Conservation (phyloP, 2,888 invertebrate genomes). For the Lydus trimaculatus region DNA sequence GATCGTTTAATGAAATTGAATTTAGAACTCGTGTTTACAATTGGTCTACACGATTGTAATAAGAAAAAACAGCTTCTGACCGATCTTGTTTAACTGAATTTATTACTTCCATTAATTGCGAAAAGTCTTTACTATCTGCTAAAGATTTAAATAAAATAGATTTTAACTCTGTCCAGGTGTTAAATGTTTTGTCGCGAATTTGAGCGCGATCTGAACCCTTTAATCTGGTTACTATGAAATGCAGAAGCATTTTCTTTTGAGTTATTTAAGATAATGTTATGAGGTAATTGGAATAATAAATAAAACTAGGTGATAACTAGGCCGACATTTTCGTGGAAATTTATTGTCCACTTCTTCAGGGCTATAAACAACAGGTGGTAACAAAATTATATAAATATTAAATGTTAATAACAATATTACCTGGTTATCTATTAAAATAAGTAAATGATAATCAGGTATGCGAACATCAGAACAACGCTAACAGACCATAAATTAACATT, state of each 20-base stretch:
- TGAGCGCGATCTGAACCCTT: background rate
- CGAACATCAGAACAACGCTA: too few species aligned
- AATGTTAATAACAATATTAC: too few species aligned
- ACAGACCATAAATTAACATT: too few species aligned
- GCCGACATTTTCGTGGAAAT: too few species aligned
- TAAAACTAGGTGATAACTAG: too few species aligned
- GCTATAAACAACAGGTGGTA: too few species aligned
- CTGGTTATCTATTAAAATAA: too few species aligned
- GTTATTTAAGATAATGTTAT: too few species aligned
- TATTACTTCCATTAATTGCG: slow-evolving; percentile 24
- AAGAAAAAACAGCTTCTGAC: slow-evolving; percentile 6
- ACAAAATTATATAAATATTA: too few species aligned
- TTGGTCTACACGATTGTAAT: background rate
- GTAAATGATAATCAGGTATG: too few species aligned
- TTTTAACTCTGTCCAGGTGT: background rate
- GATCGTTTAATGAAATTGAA: background rate
- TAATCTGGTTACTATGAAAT: slow-evolving; percentile 1
- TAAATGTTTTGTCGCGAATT: background rate
- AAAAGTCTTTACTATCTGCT: background rate
- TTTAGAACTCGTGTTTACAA: background rate
- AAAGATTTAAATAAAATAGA: background rate
- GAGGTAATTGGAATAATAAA: too few species aligned
- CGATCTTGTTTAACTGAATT: slow-evolving; percentile 17
- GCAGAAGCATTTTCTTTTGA: background rate
- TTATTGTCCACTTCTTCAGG: too few species aligned